phyloP scores from a whole-genome alignment of 2,113 vertebrate species.

The Pampusana beccarii region DNA sequence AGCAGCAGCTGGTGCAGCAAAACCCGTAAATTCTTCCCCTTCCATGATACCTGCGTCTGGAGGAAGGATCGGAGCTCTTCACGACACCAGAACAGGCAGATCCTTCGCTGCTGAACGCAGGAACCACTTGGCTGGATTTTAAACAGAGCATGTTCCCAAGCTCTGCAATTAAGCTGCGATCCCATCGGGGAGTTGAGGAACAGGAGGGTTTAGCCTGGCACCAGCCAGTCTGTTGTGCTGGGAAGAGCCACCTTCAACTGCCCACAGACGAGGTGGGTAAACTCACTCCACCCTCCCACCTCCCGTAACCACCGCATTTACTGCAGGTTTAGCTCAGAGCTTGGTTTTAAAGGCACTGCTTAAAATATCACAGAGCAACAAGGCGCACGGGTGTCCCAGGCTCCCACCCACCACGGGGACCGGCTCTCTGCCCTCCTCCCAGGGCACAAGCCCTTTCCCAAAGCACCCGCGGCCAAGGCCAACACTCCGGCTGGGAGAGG shows the following conservation, averaged over 20 bases:
- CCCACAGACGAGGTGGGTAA: background rate
- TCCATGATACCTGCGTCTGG: background rate
- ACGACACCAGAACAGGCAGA: fast-evolving
- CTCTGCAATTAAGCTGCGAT: background rate
- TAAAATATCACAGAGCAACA: background rate
- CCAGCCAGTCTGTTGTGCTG: background rate
- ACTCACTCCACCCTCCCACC: background rate
- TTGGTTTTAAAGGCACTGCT: fast-evolving
- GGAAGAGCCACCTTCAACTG: background rate
- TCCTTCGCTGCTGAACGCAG: fast-evolving
- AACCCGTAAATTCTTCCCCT: background rate
- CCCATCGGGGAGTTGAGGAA: background rate
- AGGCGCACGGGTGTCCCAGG: background rate
- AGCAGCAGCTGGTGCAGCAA: fast-evolving
- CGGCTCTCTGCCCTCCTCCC: background rate
- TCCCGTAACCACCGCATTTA: background rate
- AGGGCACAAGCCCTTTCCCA: background rate
- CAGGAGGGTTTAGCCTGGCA: background rate
- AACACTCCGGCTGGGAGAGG: background rate
- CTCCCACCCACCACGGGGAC: background rate
- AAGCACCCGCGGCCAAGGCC: background rate
- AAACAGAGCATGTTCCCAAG: background rate
- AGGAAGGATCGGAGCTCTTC: background rate
- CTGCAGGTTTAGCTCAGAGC: background rate
- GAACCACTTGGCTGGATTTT: background rate